A percentile compares a stretch with the other conserved stretches of the same genome.
phyloP scores from a whole-genome alignment of 2,113 vertebrate genomes.

The Poicephalus gulielmi region DNA sequence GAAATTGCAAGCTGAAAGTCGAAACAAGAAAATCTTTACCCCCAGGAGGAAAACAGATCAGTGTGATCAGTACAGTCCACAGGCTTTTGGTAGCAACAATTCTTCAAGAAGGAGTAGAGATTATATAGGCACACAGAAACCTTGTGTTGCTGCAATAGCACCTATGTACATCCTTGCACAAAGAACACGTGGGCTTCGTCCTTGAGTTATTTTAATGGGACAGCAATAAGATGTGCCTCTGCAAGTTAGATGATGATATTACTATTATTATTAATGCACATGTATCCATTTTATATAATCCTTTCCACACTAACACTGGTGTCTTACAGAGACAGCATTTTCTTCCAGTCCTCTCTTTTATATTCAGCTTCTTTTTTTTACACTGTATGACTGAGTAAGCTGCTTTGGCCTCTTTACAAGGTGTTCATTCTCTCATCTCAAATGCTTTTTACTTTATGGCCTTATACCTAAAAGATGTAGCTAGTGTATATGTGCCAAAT shows the following conservation, averaged over 20 bases:
- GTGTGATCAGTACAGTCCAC: background rate
- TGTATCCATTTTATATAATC: background rate
- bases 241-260: background rate
- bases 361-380: background rate
- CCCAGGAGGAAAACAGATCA: background rate
- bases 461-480: background rate
- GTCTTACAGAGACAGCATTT: background rate
- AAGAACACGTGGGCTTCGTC: background rate
- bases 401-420: background rate
- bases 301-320: background rate
- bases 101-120: background rate
- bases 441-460: background rate
- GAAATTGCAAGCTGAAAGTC: background rate
- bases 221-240: background rate
- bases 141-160: background rate
- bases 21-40: background rate
- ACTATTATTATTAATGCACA: background rate
- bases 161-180: background rate
- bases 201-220: background rate
- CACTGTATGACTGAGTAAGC: background rate
- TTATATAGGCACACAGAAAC: background rate
- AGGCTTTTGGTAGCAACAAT: background rate
- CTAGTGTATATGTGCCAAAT: background rate
- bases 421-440: background rate
- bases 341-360: background rate